Evolutionary conservation across 2,888 invertebrate genomes (phyloP), one percentile per base, ranked within the genome.

Genomic region (Nephrocerus scutellatus): DNA sequence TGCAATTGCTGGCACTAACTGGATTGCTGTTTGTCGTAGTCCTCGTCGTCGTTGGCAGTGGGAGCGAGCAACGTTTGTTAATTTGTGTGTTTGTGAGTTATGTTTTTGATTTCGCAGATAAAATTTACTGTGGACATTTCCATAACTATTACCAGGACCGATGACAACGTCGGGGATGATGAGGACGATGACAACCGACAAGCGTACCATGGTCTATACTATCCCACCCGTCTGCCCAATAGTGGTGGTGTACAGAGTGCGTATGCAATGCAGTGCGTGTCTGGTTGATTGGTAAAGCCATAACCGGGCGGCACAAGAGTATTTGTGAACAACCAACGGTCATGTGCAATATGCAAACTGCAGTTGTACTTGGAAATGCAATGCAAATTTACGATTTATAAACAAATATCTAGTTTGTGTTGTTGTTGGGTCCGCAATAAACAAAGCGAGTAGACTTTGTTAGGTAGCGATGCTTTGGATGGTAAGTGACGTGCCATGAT

Each of bases 381-480:
- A 40, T 46, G 46, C 44, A 46, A n/a, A 46, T 46, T 44, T 46
- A 46, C 46, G 46, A 44, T 46, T 46, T 46, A 46, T 46, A 46
- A 46, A 46, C 46, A 46, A 46, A 46, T 46, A 46, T 33, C 46
- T 46, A 30, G 44, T 44, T 43, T 46, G n/a, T n/a, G n/a, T n/a
- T n/a, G n/a, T n/a, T n/a, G n/a, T n/a, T n/a, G 43, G 26, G 46
- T 43, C 38, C 41, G 39, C 35, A 41, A 46, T 46, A 46, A 46
- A 46, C 46, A 46, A 46, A 44, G 38, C 36, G 34, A 25, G 12
- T n/a, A n/a, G n/a, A n/a, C n/a, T n/a, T n/a, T n/a, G n/a, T n/a
- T n/a, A n/a, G n/a, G n/a, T n/a, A n/a, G n/a, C n/a, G n/a, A n/a
- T n/a, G n/a, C n/a, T n/a, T n/a, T n/a, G n/a, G n/a, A n/a, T n/a